Base-by-base conservation (phyloP, 2,797 vertebrate species). In the Geotrypetes seraphini region DNA sequence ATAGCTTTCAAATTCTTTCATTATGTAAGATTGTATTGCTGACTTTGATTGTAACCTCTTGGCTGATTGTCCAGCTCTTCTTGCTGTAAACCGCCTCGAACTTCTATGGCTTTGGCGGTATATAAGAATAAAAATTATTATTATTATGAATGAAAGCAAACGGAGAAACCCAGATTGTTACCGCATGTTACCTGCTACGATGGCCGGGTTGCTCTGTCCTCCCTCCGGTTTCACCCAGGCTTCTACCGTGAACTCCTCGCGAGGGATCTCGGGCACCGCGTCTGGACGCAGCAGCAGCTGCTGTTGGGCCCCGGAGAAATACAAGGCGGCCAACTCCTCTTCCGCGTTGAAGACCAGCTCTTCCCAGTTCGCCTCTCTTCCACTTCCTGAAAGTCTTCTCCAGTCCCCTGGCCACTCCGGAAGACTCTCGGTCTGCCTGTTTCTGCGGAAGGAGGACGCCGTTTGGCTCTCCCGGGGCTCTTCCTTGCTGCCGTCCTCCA, bases 211-310 rank as follows among this genome's bases (percentile, higher is more conserved):
- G 69, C 71, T 88, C 79, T 96, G 93, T 10, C 94, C 94, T 47
- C 94, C 94, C 46, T 96, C 92, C 1, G 89, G 85, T 37, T 81
- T 91, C 54, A 95, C 79, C 94, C 91, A 97, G 36, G 88, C 67
- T 74, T 96, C 92, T 60, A 91, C 50, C 14, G 86, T 96, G 81
- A 97, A 97, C 11, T 48, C 56, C 39, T 68, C 74, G 41, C 82
- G 68, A 22, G 93, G 91, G 56, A 89, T 64, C 47, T 84, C 75
- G 39, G 84, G 55, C 43, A 67, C 71, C 4, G 57, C 71, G 7
- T 64, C 61, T 16, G 87, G 69, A 49, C 78, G 85, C 49, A 87
- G 35, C 63, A 63, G 75, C 42, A 95, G 79, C 53, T 83, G 81
- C 65, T 91, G 86, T 40, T 64, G 71, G 10, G 79, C 68, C 28